phyloP scores from a whole-genome alignment of 2,797 vertebrate species.

The Malacoctenus gilli region DNA sequence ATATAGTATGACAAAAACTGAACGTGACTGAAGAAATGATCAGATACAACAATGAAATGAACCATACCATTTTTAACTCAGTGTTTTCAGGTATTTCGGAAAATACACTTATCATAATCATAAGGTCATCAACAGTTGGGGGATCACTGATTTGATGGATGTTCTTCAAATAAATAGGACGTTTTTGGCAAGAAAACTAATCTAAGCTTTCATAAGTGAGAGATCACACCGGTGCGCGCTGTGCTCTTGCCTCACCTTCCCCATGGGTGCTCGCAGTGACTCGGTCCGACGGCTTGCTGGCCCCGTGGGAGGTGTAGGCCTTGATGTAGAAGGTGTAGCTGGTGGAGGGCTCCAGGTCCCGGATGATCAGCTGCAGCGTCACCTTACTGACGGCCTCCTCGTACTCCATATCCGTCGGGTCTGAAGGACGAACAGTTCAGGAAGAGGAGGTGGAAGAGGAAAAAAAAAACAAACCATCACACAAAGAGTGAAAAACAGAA shows the following conservation, averaged over 20 bases:
- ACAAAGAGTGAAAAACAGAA: constrained; percentile 7
- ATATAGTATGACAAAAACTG: too few relatives aligned
- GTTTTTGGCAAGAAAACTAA: not conserved
- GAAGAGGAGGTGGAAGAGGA: not conserved
- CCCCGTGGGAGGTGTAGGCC: constrained; percentile 94
- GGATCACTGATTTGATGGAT: not conserved
- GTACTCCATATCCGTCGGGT: constrained; percentile 93
- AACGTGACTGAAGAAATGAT: too few relatives aligned
- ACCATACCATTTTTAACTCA: too few relatives aligned
- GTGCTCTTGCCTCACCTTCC: constrained; percentile 85
- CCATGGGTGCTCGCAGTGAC: constrained; percentile 89
- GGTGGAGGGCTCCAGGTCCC: constrained; percentile 94
- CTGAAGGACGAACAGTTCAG: constrained; percentile 74
- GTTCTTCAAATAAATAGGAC: not conserved
- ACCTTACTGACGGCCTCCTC: constrained; percentile 97
- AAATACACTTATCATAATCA: too few relatives aligned
- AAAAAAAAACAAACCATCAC: not conserved
- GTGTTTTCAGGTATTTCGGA: too few relatives aligned
- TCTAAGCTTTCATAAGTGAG: not conserved
- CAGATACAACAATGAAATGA: too few relatives aligned
- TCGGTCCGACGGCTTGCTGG: constrained; percentile 90
- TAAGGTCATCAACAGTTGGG: too few relatives aligned
- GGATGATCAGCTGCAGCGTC: constrained; percentile 93
- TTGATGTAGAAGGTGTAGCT: constrained; percentile 97
- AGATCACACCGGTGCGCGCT: constrained; percentile 4